phyloP scores from a whole-genome alignment of 2,797 vertebrate species.

The Hapalemur alaotrensis region DNA sequence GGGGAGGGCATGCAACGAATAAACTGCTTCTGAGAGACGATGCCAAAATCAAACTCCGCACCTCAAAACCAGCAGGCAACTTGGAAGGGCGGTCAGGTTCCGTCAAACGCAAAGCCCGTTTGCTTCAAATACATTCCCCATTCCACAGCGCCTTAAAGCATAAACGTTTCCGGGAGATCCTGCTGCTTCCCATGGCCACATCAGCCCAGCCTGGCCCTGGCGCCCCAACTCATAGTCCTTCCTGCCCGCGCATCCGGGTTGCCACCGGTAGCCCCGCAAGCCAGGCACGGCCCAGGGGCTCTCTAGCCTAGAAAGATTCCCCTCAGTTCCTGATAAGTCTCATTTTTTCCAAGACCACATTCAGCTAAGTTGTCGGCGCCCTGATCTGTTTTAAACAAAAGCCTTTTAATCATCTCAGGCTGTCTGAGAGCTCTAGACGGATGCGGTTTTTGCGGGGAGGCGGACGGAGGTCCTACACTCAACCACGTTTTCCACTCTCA shows the following conservation, averaged over 20 bases:
- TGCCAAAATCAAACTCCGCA: neutral
- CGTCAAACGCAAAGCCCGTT: constrained; percentile 33
- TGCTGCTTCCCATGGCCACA: neutral
- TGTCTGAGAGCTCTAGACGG: neutral
- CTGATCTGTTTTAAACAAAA: constrained; percentile 72
- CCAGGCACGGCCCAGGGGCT: neutral
- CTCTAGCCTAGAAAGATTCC: neutral
- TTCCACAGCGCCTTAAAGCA: neutral
- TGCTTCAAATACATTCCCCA: neutral
- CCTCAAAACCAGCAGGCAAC: neutral
- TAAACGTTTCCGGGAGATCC: neutral
- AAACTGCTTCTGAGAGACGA: neutral
- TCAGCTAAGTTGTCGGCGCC: constrained; percentile 36
- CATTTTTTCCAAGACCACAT: constrained; percentile 12
- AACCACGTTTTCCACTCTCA: constrained; percentile 1
- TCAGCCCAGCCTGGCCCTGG: neutral
- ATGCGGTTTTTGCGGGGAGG: neutral
- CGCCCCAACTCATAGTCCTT: neutral
- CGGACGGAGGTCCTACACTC: neutral
- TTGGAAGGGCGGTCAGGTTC: neutral
- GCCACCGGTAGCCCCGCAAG: neutral
- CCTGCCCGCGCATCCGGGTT: neutral
- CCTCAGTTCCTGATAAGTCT: neutral
- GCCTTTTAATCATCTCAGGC: constrained; percentile 56
- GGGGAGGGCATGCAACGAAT: neutral